phyloP scores from a whole-genome alignment of 2,113 vertebrate species.

The Mobula hypostoma region DNA sequence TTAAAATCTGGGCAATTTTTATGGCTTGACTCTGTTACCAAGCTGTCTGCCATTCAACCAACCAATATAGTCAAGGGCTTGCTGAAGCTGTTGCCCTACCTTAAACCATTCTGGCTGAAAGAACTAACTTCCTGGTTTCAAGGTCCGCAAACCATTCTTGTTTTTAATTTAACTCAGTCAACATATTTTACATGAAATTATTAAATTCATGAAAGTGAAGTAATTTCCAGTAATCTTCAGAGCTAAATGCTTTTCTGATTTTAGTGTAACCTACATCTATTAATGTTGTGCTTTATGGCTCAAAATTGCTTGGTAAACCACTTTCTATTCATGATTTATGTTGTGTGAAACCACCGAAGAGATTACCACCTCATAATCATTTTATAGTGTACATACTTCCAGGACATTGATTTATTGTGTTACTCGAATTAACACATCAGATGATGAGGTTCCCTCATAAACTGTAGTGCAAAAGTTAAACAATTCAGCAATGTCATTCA shows the following conservation, averaged over 20 bases:
- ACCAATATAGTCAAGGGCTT: neutral
- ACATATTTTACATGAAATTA: neutral
- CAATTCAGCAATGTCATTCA: neutral
- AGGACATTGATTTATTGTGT: neutral
- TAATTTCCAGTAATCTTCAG: neutral
- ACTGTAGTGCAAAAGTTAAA: neutral
- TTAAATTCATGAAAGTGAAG: neutral
- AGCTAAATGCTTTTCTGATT: neutral
- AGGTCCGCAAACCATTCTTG: neutral
- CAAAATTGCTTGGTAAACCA: neutral
- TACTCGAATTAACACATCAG: neutral
- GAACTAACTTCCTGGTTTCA: neutral
- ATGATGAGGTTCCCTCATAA: neutral
- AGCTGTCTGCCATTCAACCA: neutral
- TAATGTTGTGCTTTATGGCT: neutral
- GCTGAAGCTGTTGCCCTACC: neutral
- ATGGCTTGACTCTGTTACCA: neutral
- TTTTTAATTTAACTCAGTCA: neutral
- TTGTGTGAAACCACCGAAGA: neutral
- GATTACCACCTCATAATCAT: neutral
- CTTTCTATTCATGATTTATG: slow-evolving; percentile 9
- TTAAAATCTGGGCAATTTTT: neutral
- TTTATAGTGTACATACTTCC: neutral
- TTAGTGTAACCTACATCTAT: neutral
- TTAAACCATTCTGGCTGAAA: neutral